Evolutionary conservation across 2,113 vertebrate species (phyloP).

Genomic region (Gymnocephalus cernua): DNA sequence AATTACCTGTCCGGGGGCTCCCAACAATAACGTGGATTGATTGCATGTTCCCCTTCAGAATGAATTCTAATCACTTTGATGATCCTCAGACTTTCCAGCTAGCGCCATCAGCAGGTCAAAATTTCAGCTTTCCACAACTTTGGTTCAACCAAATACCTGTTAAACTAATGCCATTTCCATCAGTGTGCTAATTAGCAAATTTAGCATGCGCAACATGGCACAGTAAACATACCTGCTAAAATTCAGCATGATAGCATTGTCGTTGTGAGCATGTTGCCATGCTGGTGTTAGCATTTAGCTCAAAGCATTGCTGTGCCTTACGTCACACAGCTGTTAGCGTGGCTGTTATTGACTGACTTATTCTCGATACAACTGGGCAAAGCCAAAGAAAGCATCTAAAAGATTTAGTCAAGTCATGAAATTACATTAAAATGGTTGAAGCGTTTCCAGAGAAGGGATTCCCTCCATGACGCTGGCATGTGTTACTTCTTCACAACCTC

Average conservation of each 20-base stretch:
- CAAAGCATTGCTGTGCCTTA: neutral
- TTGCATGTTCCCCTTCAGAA: neutral
- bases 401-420: neutral
- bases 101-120: neutral
- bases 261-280: neutral
- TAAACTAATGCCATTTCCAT: neutral
- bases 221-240: neutral
- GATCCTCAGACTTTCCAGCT: no score
- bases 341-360: neutral
- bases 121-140: neutral
- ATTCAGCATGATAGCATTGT: no score
- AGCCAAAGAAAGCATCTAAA: neutral
- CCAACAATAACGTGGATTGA: neutral
- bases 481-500: conserved; percentile 24
- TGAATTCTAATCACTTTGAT: neutral
- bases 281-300: neutral
- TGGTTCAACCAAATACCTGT: neutral
- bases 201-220: neutral
- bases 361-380: no score
- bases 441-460: conserved; percentile 43
- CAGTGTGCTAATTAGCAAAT: neutral
- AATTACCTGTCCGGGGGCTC: neutral
- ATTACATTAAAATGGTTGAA: neutral
- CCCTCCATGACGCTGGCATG: conserved; percentile 32
- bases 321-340: neutral